Evolutionary conservation across 1,140 invertebrate species (phyloP), one percentile per base, ranked within the genome.

Genomic region (Camponotus pennsylvanicus): DNA sequence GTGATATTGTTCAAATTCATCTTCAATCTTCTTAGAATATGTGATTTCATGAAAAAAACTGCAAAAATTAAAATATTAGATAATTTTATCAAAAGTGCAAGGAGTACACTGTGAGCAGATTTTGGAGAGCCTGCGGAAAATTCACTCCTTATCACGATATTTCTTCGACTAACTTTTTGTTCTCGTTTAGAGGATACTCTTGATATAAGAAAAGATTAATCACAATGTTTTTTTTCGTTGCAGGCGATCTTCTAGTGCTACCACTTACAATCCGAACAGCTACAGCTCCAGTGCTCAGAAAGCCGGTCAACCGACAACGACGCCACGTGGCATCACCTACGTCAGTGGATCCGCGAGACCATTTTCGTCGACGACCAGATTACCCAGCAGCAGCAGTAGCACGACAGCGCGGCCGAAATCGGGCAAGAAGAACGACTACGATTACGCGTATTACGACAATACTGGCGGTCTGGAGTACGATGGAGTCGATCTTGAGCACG

Each of bases 391-490:
- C 13, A 91, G 92, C 59, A 88, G 89, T 21, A 93, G 92, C 45
- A 94, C 92, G 45, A 85, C 92, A 8, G 87, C 80, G 34, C 85
- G 91, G 15, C 37, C 90, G 45, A 94, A 94, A 69, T 91, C 93
- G 0, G 89, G 91, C 3, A 94, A 94, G 75, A 95, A 95, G 78
- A 93, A 93, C 85, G 95, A 95, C 80, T 95, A 95, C 59, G 95
- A 95, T 88, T 95, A 95, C 37, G 95, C 95, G 0, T 95, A 95
- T 42, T 95, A 95, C 78, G 94, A 95, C 49, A 95, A 95, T 63
- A 92, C 91, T 2, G 94, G 93, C 45, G 92, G 92, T 9, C 73
- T 95, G 0, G 95, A 95, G 70, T 95, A 95, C 80, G 95, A 95
- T 32, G 93, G 91, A 21, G 89, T 95, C 37, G 95, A 95, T 40